Base-by-base conservation (phyloP, 2,888 invertebrate genomes). In the Phaedon cochleariae region DNA sequence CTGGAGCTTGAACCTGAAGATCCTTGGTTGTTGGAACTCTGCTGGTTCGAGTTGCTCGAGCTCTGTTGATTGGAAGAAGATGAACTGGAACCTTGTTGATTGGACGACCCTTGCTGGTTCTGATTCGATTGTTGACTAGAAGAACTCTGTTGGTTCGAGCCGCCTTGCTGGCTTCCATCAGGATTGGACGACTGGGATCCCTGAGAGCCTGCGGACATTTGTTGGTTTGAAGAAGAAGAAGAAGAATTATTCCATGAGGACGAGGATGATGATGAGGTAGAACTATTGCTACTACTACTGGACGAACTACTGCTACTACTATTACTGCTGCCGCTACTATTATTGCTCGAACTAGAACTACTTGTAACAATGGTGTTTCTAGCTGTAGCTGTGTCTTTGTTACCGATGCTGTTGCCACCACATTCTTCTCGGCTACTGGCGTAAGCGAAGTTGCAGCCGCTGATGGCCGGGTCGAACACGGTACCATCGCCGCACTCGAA, bases 401-500 rank as follows among this genome's bases (percentile, higher is more conserved):
- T 62, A 66, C 62, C 77, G 72, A 88, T 82, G 72, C 86, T 85
- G 76, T 88, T 89, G 55, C 85, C 85, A 64, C 84, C 86, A 81
- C 94, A 94, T 82, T 92, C 90, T 37, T 85, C 81, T 68, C 93
- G 86, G 62, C 87, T 90, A 51, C 91, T 91, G 70, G 87, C 88
- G 73, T 85, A 84, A 1, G 93, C 89, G 80, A 91, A 89, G 75
- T 92, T 90, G 78, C 94, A 94, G 64, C 90, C 85, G 76, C 87
- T 87, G 34, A 86, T 85, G 22, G 87, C 85, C 41, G 89, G 87
- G 77, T 93, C 92, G 78, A 90, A 94, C 22, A 93, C 89, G 1
- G 93, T 92, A 12, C 91, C 92, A 37, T 88, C 87, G 17, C 89
- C 90, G 78, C 94, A 94, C 80, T 89, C 87, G 80, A 92, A 92